Base-by-base conservation (phyloP, 2,113 vertebrate genomes). In the Nanger granti region DNA sequence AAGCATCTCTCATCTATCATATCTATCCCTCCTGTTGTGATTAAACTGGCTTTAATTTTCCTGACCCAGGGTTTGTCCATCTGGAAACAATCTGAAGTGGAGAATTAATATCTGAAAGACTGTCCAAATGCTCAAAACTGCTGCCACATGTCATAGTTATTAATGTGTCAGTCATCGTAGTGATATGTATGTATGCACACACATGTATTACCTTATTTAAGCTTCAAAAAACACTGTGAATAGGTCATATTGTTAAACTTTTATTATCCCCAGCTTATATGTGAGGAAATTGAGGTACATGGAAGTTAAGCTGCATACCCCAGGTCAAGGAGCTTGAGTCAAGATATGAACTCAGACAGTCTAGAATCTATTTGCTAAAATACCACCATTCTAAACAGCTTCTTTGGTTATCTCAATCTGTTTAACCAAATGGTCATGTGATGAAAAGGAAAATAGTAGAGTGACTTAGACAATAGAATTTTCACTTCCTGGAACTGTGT, bases 31-130 rank as follows among this genome's bases (percentile, higher is more conserved):
- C 73, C 69, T 90, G 8, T 89, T 73, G 79, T 3, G 92, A 54
- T 92, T 31, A 84, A 95, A 73, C 52, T 80, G 66, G 52, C 57
- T 96, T 93, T 92, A 89, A 90, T 87, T 90, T 97, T 90, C 28
- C 59, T 93, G 37, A 73, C 34, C 28, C 37, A 11, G 57, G 37
- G 8, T 62, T 96, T 98, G 20, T 86, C 17, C 18, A 47, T n/a
- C 10, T 52, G 44, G 49, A 93, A 97, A 84, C 26, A 95, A 80
- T 93, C 20, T 85, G 62, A 90, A 79, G 24, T 84, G 20, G 24
- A 91, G 34, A 59, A 95, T 62, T 88, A 69, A 85, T 86, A 94
- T 91, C 44, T 93, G 52, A 94, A 84, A 90, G 31, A 73, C 47
- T 90, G 60, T 52, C 73, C 8, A 79, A 82, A 57, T 7, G 57